Evolutionary conservation across 2,888 invertebrate species (phyloP), one percentile per base, ranked within the genome.

Genomic region (Acleris literana): DNA sequence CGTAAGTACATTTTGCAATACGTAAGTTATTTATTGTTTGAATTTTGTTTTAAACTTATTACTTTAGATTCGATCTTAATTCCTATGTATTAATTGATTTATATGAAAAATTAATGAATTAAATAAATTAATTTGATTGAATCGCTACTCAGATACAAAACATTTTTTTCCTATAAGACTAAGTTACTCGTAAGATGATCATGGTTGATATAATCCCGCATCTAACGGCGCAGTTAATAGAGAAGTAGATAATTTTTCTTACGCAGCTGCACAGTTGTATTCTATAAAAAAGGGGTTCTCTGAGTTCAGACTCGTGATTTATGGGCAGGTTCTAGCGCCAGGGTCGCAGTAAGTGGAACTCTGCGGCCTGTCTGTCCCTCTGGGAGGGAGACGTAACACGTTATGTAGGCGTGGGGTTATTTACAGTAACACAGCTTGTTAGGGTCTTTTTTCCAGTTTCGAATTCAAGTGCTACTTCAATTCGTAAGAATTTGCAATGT

Each of bases 251-350:
- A 64, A 64, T 64, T 60, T 60, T 60, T 64, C 58, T 48, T 54
- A 52, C 53, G 43, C 60, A 61, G 54, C 64, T 60, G 64, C 64
- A 53, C 44, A 64, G 48, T 60, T 60, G 55, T 64, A 60, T 64
- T 64, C 53, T 53, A 64, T 64, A 60, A 64, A 61, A 64, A 65
- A 61, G 60, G 54, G 65, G 55, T 65, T 49, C 65, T 17, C 55
- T 52, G 65, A 51, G 55, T 60, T 39, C 20, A 51, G 53, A 18
- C 29, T 43, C 49, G 60, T 56, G 65, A 65, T 65, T 65, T 52
- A 65, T 65, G 60, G 39, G 29, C 4, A 33, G 49, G 52, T 25
- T 53, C 48, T 17, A 52, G 59, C 49, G 20, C 57, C 57, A 57
- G 57, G 53, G 25, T 54, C 63, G 55, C 25, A 6, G 55, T 55